These are phyloP conservation scores for Calosoma granatense DNA, from an alignment of 1,140 invertebrate species.

Conservation along the genomic window DNA sequence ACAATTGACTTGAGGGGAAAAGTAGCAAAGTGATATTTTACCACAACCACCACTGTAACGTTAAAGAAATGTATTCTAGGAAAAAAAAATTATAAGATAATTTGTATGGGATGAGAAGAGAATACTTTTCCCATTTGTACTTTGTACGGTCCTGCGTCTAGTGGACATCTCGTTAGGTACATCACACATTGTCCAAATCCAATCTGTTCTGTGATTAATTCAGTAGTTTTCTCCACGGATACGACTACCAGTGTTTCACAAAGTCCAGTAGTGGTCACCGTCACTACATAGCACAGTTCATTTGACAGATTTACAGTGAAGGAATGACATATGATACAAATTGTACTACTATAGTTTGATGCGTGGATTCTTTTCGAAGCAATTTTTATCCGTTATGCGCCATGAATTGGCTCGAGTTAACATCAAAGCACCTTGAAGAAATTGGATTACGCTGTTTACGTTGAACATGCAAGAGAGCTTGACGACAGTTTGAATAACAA, in stretches of 20 bases:
- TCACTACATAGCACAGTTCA: too few relatives aligned
- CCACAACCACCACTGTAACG: too few relatives aligned
- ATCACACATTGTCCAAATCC: background rate
- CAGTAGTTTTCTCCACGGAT: background rate
- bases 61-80: too few relatives aligned
- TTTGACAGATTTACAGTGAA: too few relatives aligned
- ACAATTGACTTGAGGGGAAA: background rate
- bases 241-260: background rate
- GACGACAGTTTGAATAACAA: background rate
- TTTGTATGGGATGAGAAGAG: too few relatives aligned
- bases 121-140: too few relatives aligned
- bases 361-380: background rate
- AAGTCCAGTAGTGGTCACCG: too few relatives aligned
- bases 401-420: slow-evolving; percentile 8
- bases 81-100: too few relatives aligned
- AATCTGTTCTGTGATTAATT: slow-evolving; percentile 5
- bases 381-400: slow-evolving; percentile 3
- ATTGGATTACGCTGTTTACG: slow-evolving; percentile 19
- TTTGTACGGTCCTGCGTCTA: too few relatives aligned
- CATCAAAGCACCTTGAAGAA: slow-evolving; percentile 8
- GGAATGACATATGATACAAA: too few relatives aligned
- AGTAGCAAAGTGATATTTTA: too few relatives aligned
- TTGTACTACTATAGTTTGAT: background rate
- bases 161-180: slow-evolving; percentile 1
- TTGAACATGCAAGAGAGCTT: background rate